Evolutionary conservation across 2,797 vertebrate genomes (phyloP).

Genomic region (Hippocampus kuda): DNA sequence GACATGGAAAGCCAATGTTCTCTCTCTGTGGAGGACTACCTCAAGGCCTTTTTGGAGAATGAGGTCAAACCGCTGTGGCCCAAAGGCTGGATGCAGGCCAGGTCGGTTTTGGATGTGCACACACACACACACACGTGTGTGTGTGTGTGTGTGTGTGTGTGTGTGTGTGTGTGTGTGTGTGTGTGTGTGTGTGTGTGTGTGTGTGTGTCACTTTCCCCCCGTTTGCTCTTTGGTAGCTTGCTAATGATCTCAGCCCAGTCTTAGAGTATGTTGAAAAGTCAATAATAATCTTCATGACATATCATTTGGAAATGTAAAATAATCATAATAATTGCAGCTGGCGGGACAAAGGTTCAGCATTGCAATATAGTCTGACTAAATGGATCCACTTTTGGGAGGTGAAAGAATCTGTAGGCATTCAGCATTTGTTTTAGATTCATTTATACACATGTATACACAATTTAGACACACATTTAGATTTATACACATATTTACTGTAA

Average conservation of each 20-base stretch:
- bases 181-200: not conserved
- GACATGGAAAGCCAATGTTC: conserved; percentile 90
- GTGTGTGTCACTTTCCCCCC: not conserved
- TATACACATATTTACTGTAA: no score
- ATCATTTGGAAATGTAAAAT: no score
- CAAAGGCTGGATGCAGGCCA: conserved; percentile 98
- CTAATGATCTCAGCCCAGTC: not conserved
- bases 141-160: conserved; percentile 4
- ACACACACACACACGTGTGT: not conserved
- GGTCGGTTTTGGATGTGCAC: conserved; percentile 56
- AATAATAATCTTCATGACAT: no score
- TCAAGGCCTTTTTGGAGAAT: conserved; percentile 90
- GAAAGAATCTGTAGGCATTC: no score
- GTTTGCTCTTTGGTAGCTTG: not conserved
- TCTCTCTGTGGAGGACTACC: conserved; percentile 89
- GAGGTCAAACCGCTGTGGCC: conserved; percentile 96
- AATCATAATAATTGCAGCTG: no score
- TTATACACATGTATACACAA: no score
- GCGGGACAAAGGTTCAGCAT: no score
- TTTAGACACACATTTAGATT: no score
- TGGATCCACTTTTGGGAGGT: no score
- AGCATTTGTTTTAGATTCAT: no score
- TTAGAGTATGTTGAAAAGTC: no score
- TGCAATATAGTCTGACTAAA: no score
- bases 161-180: not conserved